Base-by-base conservation (phyloP, 2,797 vertebrate species). In the Myiotriccus ornatus region DNA sequence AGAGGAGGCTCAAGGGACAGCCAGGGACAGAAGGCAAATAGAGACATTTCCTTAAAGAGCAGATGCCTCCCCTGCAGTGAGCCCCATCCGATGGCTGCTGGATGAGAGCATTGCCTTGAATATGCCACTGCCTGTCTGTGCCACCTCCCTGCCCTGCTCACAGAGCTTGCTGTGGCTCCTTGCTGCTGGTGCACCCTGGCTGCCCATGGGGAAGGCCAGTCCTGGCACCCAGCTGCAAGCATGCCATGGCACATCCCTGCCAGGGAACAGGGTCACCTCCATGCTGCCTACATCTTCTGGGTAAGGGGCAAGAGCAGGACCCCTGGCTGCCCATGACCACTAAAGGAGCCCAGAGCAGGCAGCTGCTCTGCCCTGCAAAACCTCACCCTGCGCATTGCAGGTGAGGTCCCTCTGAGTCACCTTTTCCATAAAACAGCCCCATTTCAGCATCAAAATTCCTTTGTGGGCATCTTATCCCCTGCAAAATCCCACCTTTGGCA, bases 41-140 rank as follows among this genome's bases (percentile, higher is more conserved):
- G 32, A 70, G 62, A 63, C n/a, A 43, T 82, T 93, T 82, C 84
- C 74, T 89, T 90, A 52, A 76, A 76, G 83, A 74, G 65, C 39
- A 86, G 56, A 84, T 71, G 44, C 49, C 65, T 71, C 37, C 32
- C 39, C 44, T 4, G 2, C 5, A 3, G 47, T 12, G 19, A 86
- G 44, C 27, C 35, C 49, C 13, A 5, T 1, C 8, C 0, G 1
- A 49, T 1, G 5, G 24, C 77, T 6, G 4, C 4, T 4, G 70
- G 55, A 47, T 22, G 39, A 79, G 56, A 88, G 41, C 65, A 44
- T 60, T 7, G 3, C 55, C 55, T 52, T 1, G 0, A 53, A 27
- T 59, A 30, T 46, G 64, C 22, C 67, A 28, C 41, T 2, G 8
- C 37, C 47, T 22, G 50, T 22, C 53, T 16, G 19, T 57, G 69